phyloP scores from a whole-genome alignment of 2,888 invertebrate species.

The Sthenelais limicola region DNA sequence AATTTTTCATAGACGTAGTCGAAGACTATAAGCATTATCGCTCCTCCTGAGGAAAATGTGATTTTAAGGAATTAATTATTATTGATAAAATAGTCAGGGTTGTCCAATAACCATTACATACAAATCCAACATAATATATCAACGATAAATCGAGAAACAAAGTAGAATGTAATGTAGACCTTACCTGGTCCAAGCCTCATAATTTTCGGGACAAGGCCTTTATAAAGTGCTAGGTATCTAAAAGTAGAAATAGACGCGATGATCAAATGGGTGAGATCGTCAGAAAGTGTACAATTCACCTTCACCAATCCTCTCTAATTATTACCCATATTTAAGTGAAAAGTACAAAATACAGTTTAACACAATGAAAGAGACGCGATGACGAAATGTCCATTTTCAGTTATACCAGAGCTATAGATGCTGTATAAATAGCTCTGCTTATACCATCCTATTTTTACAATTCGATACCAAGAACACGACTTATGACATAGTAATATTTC shows the following conservation, averaged over 20 bases:
- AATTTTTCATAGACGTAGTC: constrained; percentile 88
- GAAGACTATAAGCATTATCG: constrained; percentile 94
- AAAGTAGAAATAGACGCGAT: background rate
- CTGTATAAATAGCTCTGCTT: background rate
- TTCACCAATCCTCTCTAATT: background rate
- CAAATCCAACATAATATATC: background rate
- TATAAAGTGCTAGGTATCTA: constrained; percentile 89
- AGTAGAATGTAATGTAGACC: no score
- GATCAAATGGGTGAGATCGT: background rate
- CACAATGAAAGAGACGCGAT: background rate
- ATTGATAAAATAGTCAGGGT: no score
- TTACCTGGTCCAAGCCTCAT: constrained; percentile 86
- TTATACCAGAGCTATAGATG: background rate
- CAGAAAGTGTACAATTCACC: background rate
- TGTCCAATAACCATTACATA: background rate
- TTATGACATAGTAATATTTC: background rate
- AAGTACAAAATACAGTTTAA: background rate
- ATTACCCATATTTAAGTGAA: background rate
- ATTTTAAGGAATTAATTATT: no score
- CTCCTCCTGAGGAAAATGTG: constrained; percentile 79
- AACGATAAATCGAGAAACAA: constrained; percentile 1
- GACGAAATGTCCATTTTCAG: background rate
- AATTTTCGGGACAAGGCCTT: constrained; percentile 92
- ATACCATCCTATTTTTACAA: background rate
- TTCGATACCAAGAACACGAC: background rate